Conservation (phyloP, 2,113 vertebrate species). For the Tenrec ecaudatus region DNA sequence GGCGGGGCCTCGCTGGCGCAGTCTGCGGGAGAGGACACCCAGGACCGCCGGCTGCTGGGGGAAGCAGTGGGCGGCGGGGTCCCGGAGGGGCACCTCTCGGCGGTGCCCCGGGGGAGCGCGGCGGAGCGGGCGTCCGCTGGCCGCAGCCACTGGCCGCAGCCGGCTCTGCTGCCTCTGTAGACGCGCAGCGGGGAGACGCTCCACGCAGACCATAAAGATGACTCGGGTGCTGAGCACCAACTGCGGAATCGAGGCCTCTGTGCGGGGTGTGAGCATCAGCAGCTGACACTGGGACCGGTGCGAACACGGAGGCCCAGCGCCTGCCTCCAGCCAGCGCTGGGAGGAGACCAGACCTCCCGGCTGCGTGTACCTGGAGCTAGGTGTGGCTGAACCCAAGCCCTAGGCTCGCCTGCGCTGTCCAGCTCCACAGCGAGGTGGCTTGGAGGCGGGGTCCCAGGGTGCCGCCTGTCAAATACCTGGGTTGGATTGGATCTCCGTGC, state of each 20-base stretch:
- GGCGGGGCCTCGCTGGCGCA: conserved; percentile 28
- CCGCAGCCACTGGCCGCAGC: not conserved
- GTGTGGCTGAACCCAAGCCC: not conserved
- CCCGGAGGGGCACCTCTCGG: too few relatives aligned
- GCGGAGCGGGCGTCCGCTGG: not conserved
- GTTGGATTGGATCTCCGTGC: not conserved
- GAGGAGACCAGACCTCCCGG: not conserved
- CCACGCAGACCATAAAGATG: too few relatives aligned
- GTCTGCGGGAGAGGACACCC: not conserved
- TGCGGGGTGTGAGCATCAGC: not conserved
- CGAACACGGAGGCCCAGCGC: not conserved
- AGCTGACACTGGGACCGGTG: not conserved
- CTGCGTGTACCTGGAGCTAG: not conserved
- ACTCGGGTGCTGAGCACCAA: not conserved
- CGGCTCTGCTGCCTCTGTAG: not conserved
- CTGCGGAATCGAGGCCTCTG: not conserved
- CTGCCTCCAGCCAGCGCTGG: not conserved
- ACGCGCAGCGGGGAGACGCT: not conserved
- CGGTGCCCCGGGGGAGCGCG: not conserved
- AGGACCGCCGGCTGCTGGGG: too few relatives aligned
- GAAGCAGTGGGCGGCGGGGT: too few relatives aligned
- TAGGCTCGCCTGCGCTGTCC: not conserved
- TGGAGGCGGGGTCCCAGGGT: not conserved
- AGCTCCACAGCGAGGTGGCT: too few relatives aligned
- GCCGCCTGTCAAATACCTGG: not conserved